A percentile compares a stretch with the other conserved stretches of the same genome.
phyloP scores from a whole-genome alignment of 2,888 invertebrate genomes.

The Drosophila yooni region DNA sequence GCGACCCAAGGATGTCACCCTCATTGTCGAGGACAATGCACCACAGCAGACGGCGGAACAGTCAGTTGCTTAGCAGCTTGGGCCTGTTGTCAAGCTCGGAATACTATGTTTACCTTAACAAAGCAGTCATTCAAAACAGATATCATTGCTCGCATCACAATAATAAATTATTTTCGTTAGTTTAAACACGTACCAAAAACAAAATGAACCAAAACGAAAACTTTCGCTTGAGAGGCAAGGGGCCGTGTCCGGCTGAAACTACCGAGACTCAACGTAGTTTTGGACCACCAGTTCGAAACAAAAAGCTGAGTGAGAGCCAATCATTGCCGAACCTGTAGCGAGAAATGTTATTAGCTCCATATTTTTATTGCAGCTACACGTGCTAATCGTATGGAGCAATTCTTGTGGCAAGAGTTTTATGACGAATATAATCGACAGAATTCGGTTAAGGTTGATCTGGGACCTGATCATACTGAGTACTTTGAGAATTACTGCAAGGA shows the following conservation, averaged over 20 bases:
- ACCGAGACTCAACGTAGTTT: slow-evolving; percentile 64
- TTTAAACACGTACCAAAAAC: slow-evolving; percentile 3
- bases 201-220: slow-evolving; percentile 34
- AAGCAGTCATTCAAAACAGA: slow-evolving; percentile 36
- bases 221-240: slow-evolving; percentile 41
- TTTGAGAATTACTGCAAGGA: slow-evolving; percentile 79
- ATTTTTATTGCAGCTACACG: slow-evolving; percentile 71
- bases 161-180: slow-evolving; percentile 67
- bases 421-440: slow-evolving; percentile 80
- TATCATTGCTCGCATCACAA: slow-evolving; percentile 23
- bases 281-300: slow-evolving; percentile 71
- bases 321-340: not conserved
- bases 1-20: slow-evolving; percentile 87
- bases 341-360: not conserved
- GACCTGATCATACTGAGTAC: slow-evolving; percentile 74
- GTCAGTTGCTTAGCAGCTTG: slow-evolving; percentile 53
- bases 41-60: slow-evolving; percentile 15
- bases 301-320: slow-evolving; percentile 60
- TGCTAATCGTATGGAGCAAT: slow-evolving; percentile 77
- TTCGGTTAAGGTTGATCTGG: slow-evolving; percentile 29
- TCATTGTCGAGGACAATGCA: slow-evolving; percentile 81
- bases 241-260: slow-evolving; percentile 37
- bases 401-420: slow-evolving; percentile 82
- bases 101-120: slow-evolving; percentile 38
- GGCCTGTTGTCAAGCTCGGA: slow-evolving; percentile 24